phyloP scores from a whole-genome alignment of 2,888 invertebrate genomes.

The Julus scandinavius region DNA sequence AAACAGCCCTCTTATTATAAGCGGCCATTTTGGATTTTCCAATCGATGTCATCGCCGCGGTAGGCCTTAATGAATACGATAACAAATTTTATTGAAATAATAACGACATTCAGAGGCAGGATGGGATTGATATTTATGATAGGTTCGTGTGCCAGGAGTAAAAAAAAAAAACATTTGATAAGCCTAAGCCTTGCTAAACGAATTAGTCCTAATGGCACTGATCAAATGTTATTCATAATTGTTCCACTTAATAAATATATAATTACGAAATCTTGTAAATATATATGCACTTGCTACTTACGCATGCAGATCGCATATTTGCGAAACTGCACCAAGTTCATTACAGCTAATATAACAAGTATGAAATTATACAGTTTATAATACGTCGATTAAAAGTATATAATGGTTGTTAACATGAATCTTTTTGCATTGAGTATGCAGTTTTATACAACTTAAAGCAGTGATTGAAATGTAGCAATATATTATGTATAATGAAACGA shows the following conservation, averaged over 20 bases:
- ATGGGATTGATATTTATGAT: neutral
- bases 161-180: neutral
- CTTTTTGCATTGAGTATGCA: no score
- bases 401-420: no score
- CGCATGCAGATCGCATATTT: neutral
- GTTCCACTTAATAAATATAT: neutral
- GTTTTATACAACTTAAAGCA: no score
- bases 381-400: neutral
- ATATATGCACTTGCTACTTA: neutral
- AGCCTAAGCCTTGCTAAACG: neutral
- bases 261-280: constrained; percentile 7
- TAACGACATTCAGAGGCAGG: neutral
- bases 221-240: constrained; percentile 26
- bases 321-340: neutral
- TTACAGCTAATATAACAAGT: neutral
- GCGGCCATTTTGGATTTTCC: constrained; percentile 1
- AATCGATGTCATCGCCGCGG: neutral
- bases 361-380: neutral
- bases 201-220: neutral
- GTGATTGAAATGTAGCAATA: no score
- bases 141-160: neutral
- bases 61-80: neutral
- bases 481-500: no score
- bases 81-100: neutral
- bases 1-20: neutral